Conservation (phyloP, 2,797 vertebrate species). For the Propithecus deckenii region DNA sequence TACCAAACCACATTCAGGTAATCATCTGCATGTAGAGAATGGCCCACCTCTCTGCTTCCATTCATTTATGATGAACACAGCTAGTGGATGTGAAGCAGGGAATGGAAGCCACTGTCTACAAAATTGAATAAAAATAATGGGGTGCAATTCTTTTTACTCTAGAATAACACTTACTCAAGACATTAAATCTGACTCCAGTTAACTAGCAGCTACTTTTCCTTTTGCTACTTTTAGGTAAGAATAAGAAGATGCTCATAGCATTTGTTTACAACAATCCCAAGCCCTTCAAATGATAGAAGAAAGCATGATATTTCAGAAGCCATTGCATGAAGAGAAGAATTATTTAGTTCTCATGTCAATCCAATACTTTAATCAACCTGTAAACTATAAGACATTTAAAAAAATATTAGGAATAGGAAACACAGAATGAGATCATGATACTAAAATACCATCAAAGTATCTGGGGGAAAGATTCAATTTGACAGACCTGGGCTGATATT, state of each 20-base stretch:
- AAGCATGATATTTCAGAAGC: not conserved
- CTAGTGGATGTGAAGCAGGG: not conserved
- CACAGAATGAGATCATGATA: not conserved
- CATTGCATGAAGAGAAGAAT: not conserved
- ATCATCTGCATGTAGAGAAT: not conserved
- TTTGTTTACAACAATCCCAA: not conserved
- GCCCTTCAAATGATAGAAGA: not conserved
- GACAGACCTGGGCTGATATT: not conserved
- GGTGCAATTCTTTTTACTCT: not conserved
- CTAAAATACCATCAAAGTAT: constrained; percentile 15
- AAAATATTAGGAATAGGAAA: not conserved
- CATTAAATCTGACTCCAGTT: not conserved
- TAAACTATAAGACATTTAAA: not conserved
- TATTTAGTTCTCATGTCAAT: constrained; percentile 7
- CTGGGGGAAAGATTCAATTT: not conserved
- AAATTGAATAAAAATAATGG: not conserved
- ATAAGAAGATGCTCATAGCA: not conserved
- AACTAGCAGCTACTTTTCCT: not conserved
- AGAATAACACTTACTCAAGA: not conserved
- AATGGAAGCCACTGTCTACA: not conserved
- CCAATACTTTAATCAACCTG: not conserved
- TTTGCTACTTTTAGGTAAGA: not conserved
- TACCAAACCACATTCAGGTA: not conserved
- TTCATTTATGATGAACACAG: not conserved
- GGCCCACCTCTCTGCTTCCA: not conserved